phyloP scores from a whole-genome alignment of 2,797 vertebrate genomes.

The Nannoperca australis region DNA sequence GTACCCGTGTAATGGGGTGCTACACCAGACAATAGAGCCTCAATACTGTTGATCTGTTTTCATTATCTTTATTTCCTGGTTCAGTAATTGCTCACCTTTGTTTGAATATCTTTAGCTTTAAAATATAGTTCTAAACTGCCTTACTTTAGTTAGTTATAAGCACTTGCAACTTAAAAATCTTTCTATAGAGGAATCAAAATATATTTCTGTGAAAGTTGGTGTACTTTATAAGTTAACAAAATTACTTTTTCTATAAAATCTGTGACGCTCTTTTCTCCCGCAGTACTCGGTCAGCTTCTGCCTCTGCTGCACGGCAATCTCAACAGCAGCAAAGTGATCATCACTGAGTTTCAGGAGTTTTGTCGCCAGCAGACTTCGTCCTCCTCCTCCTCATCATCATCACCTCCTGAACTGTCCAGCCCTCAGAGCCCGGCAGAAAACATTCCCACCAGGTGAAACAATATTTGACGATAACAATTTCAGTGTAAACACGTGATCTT shows the following conservation, averaged over 20 bases:
- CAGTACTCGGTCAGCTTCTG: slow-evolving; percentile 91
- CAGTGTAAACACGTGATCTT: background rate
- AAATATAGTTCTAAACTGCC: no score
- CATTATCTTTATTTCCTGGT: background rate
- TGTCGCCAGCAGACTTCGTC: slow-evolving; percentile 83
- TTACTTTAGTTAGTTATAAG: background rate
- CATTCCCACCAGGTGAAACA: slow-evolving; percentile 89
- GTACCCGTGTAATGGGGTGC: background rate
- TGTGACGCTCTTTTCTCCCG: background rate
- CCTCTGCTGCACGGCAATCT: slow-evolving; percentile 94
- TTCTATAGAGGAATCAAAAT: background rate
- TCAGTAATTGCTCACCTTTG: background rate
- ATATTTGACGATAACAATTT: background rate
- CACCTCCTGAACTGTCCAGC: slow-evolving; percentile 72
- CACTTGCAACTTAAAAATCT: background rate
- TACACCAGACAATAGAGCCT: background rate
- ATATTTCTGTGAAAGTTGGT: background rate
- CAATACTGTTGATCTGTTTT: background rate
- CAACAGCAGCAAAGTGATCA: slow-evolving; percentile 94
- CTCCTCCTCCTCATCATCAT: slow-evolving; percentile 35
- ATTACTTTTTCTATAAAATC: background rate
- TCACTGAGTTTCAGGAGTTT: slow-evolving; percentile 94
- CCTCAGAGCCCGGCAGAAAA: slow-evolving; percentile 76
- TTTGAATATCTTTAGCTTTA: background rate
- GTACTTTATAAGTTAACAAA: background rate